Percentiles rank a stretch among this genome's conserved stretches.
phyloP scores from a whole-genome alignment of 1,140 invertebrate species.

The Nylanderia fulva region DNA sequence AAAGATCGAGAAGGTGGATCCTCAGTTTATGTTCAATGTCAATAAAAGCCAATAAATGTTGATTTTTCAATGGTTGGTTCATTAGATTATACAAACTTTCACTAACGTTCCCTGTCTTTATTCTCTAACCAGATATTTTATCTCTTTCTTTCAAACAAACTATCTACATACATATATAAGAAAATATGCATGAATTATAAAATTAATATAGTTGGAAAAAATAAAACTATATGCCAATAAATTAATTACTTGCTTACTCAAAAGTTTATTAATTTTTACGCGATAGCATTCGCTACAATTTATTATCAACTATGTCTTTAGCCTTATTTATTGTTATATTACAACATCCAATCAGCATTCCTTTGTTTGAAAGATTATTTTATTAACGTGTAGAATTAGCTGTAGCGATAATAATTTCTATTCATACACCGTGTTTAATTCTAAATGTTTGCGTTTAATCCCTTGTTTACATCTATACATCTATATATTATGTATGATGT shows the following conservation, averaged over 20 bases:
- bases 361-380: not conserved
- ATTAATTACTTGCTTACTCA: not conserved
- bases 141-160: not conserved
- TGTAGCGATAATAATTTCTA: not conserved
- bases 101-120: not conserved
- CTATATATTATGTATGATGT: not conserved
- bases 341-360: not conserved
- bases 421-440: constrained; percentile 29
- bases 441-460: constrained; percentile 32
- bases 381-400: constrained; percentile 19
- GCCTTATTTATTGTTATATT: not conserved
- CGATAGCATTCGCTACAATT: not conserved
- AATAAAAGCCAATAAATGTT: constrained; percentile 5
- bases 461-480: not conserved
- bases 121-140: not conserved
- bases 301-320: not conserved
- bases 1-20: not conserved
- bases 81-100: not conserved
- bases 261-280: not conserved
- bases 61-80: not conserved
- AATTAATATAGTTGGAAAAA: not conserved
- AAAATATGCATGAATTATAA: not conserved
- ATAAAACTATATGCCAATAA: not conserved
- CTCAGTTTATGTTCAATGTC: not conserved
- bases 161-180: not conserved